Conservation (phyloP, 1,140 invertebrate species). For the Gryon sp. region DNA sequence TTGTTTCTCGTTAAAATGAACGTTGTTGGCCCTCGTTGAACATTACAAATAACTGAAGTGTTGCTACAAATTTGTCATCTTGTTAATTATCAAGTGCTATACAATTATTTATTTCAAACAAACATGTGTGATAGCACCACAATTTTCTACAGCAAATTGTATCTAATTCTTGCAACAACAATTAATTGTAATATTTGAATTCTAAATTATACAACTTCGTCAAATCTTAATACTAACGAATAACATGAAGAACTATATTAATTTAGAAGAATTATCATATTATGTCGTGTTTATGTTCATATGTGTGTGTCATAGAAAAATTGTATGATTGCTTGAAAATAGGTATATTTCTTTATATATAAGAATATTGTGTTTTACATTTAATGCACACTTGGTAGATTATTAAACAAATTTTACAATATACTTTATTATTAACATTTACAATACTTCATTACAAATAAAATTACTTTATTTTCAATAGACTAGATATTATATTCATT, state of each 20-base stretch:
- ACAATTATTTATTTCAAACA: conserved; percentile 2
- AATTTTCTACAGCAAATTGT: conserved; percentile 30
- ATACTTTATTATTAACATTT: conserved; percentile 2
- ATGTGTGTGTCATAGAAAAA: background rate
- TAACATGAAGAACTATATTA: conserved; percentile 47
- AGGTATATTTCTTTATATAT: conserved; percentile 31
- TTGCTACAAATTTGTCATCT: conserved; percentile 1
- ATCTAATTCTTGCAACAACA: conserved; percentile 48
- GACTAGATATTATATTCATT: no score
- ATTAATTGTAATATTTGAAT: conserved; percentile 50
- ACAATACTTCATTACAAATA: no score
- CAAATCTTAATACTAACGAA: conserved; percentile 45
- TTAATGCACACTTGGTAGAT: conserved; percentile 22
- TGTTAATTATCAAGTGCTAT: background rate
- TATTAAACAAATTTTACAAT: background rate
- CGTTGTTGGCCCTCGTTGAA: conserved; percentile 20
- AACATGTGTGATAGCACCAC: conserved; percentile 27
- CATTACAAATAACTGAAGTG: background rate
- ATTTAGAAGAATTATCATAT: conserved; percentile 35
- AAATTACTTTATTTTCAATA: no score
- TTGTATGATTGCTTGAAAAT: conserved; percentile 9
- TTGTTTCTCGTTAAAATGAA: conserved; percentile 18
- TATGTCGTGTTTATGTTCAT: background rate
- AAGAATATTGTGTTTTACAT: conserved; percentile 3
- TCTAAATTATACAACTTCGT: conserved; percentile 39